Evolutionary conservation across 2,888 invertebrate genomes (phyloP), one percentile per base, ranked within the genome.

Genomic region (Drosophila yooni): DNA sequence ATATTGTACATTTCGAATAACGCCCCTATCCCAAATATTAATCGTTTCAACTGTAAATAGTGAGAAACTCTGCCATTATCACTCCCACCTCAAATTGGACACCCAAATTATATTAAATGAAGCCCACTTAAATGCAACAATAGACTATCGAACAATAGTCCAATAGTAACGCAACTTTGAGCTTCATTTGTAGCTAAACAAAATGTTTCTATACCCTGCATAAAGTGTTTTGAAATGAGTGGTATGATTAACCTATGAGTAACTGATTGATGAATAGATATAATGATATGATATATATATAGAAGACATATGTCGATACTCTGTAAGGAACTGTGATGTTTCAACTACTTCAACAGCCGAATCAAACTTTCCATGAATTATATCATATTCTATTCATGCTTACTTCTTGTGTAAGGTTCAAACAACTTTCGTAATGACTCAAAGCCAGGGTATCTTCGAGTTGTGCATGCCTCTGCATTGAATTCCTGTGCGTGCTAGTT

Each of bases 101-200:
- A 48, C 31, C 34, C 13, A 31, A 67, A 67, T 68, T 48, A 36
- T 46, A 36, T n/a, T 10, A 43, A 48, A 68, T 54, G 46, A 21
- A 68, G 48, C 38, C 56, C 67, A 67, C 67, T 48, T 38, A 10
- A 67, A 4, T 10, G 54, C 25, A 33, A 53, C 53, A 66, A 66
- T 67, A n/a, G 68, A 67, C n/a, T 21, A 31, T n/a, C 25, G 15
- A 68, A 68, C 46, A 68, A 68, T 67, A n/a, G 66, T 15, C 18
- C 7, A 27, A 36, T 18, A 36, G 27, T 31, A 25, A 15, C 25
- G 25, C 68, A 67, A 31, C 29, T 36, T 54, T 27, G 11, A 46
- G 54, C 68, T 27, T 29, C 31, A 63, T 46, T 61, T 25, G 15
- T 48, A 21, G 15, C 62, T 29, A 29, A 4, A n/a, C 8, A 29